Conservation (phyloP, 2,797 vertebrate species). For the Sciaenops ocellatus region DNA sequence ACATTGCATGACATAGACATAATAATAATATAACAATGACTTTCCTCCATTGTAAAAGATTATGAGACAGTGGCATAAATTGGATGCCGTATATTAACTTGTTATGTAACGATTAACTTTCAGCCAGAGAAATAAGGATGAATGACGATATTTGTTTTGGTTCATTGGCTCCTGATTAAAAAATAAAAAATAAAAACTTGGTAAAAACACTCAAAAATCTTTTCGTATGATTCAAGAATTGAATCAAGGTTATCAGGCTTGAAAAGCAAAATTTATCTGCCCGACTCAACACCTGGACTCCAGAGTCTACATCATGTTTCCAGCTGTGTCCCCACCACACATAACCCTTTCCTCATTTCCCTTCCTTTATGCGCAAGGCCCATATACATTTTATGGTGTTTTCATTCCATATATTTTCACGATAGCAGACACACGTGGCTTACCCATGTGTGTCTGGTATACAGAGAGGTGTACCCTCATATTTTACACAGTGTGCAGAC, state of each 20-base stretch:
- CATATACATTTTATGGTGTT: neutral
- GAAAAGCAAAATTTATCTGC: neutral
- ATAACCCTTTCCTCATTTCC: neutral
- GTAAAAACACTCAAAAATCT: slow-evolving; percentile 14
- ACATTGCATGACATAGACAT: neutral
- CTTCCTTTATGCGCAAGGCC: neutral
- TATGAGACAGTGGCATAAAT: slow-evolving; percentile 52
- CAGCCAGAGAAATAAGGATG: slow-evolving; percentile 45
- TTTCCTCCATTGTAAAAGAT: slow-evolving; percentile 37
- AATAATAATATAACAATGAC: slow-evolving; percentile 10
- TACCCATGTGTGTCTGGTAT: too few relatives aligned
- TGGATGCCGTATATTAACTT: slow-evolving; percentile 44
- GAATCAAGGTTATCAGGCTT: slow-evolving; percentile 2
- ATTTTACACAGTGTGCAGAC: slow-evolving; percentile 8
- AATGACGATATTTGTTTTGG: slow-evolving; percentile 49
- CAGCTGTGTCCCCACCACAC: neutral
- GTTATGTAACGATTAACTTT: slow-evolving; percentile 48
- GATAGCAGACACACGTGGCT: neutral
- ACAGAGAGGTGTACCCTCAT: neutral
- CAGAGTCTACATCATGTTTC: neutral
- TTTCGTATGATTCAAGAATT: slow-evolving; percentile 1
- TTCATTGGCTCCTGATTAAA: slow-evolving; percentile 31
- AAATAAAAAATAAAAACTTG: neutral
- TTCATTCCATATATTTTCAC: slow-evolving; percentile 19
- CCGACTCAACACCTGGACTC: neutral